Base-by-base conservation (phyloP, 1,140 invertebrate genomes). In the Cotesia glomerata region DNA sequence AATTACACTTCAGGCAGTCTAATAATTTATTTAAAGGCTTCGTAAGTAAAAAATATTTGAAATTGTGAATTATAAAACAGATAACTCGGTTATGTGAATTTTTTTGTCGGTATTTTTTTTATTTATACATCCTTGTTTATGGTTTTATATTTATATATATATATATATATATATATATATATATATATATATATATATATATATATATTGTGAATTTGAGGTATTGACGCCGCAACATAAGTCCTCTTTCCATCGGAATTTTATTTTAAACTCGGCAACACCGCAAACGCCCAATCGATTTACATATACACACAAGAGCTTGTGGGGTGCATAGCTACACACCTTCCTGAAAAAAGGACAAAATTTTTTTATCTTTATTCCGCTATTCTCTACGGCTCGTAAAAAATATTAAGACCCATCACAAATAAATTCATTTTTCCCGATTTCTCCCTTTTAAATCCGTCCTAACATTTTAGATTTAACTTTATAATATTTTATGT, bases 221-320 rank as follows among this genome's bases (percentile, higher is more conserved):
- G 61, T 62, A 11, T 58, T 51, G 8, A 26, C 63, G 51, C 71
- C 49, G 65, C 13, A 36, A 49, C 49, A 39, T 64, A 63, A 69
- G 35, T 72, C n/a, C 13, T 66, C 34, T 14, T 69, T 71, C 61
- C 65, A 66, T 64, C 63, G 69, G 67, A 76, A 74, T 76, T 78
- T 78, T 75, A 73, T 76, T 67, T 62, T 63, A 69, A 64, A 78
- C 69, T 16, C 71, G 77, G 77, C 77, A 78, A 76, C 77, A 74
- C 65, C 64, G 75, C 71, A 69, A 16, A 65, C 72, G 73, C 52
- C 72, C 77, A 76, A 78, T 78, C 77, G 75, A 78, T 78, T 78
- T 75, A 75, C 77, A 78, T 76, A 76, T 71, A 74, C 75, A 75
- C 68, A 74, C 69, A 66, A 59, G 71, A 54, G 32, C 51, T 51